Conservation (phyloP, 2,888 invertebrate species). For the Hofmannophila pseudospretella region DNA sequence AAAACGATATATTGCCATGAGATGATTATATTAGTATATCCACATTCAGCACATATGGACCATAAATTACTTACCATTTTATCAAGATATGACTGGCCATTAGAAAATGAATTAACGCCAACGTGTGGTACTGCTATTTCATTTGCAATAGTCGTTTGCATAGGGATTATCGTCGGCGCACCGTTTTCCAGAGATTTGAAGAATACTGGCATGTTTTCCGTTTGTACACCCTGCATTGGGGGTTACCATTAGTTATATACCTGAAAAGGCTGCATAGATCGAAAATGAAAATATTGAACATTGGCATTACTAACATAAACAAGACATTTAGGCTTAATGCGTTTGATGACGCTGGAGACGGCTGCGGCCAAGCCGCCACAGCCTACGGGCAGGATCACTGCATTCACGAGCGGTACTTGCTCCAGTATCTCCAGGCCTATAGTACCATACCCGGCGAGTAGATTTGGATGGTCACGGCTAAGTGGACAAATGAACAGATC, state of each 20-base stretch:
- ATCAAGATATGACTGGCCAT: constrained; percentile 84
- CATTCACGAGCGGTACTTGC: constrained; percentile 90
- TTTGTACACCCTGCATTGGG: constrained; percentile 86
- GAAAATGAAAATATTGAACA: too few relatives aligned
- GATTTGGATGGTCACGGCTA: constrained; percentile 95
- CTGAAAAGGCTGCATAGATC: too few relatives aligned
- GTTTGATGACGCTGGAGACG: constrained; percentile 91
- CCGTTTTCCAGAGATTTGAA: constrained; percentile 83
- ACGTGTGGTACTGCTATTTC: constrained; percentile 89
- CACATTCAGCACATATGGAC: too few relatives aligned
- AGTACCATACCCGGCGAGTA: constrained; percentile 95
- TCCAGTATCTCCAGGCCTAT: constrained; percentile 94
- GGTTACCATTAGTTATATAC: too few relatives aligned
- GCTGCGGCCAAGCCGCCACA: constrained; percentile 94
- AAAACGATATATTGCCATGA: too few relatives aligned
- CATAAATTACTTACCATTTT: constrained; percentile 71
- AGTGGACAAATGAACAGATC: too few relatives aligned
- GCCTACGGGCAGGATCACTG: constrained; percentile 93
- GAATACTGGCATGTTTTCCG: constrained; percentile 91
- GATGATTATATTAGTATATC: too few relatives aligned
- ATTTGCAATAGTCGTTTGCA: constrained; percentile 86
- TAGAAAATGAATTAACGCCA: constrained; percentile 89
- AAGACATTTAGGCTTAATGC: constrained; percentile 85
- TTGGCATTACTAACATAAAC: constrained; percentile 94
- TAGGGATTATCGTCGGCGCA: constrained; percentile 78